Conservation (phyloP, 2,797 vertebrate genomes). For the Hoplostethus mediterraneus region DNA sequence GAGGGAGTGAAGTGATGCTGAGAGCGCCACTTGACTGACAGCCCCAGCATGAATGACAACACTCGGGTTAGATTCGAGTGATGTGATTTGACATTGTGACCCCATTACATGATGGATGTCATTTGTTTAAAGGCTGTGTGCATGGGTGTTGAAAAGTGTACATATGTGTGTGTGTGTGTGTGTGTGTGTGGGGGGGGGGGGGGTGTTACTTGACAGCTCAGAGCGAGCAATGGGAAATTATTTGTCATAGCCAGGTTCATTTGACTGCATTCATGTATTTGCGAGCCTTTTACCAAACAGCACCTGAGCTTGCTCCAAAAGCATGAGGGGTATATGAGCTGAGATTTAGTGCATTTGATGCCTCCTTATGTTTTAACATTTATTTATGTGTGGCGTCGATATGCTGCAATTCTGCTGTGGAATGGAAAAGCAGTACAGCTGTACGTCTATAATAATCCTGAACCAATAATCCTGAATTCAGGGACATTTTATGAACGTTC, state of each 20-base stretch:
- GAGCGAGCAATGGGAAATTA: neutral
- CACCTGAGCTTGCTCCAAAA: neutral
- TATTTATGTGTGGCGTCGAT: neutral
- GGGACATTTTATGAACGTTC: neutral
- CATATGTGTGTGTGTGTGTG: neutral
- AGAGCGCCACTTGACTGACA: slow-evolving; percentile 27
- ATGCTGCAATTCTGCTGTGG: neutral
- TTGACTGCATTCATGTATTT: neutral
- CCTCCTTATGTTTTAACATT: too few relatives aligned
- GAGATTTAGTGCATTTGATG: too few relatives aligned
- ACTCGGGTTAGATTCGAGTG: slow-evolving; percentile 13
- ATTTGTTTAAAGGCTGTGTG: slow-evolving; percentile 14
- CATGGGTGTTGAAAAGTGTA: neutral
- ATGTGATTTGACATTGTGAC: slow-evolving; percentile 41
- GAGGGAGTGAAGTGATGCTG: neutral
- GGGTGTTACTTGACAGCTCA: slow-evolving; percentile 3
- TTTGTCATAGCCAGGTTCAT: neutral
- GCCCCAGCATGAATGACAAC: neutral
- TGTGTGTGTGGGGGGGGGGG: neutral
- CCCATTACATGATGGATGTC: slow-evolving; percentile 1
- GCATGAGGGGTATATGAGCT: too few relatives aligned
- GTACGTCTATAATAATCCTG: neutral
- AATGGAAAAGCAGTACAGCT: too few relatives aligned
- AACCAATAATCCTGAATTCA: slow-evolving; percentile 2
- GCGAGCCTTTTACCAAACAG: neutral